A percentile compares a stretch with the other conserved stretches of the same genome.
Evolutionary conservation across 2,797 vertebrate species (phyloP).

Genomic region (Prunella strophiata): DNA sequence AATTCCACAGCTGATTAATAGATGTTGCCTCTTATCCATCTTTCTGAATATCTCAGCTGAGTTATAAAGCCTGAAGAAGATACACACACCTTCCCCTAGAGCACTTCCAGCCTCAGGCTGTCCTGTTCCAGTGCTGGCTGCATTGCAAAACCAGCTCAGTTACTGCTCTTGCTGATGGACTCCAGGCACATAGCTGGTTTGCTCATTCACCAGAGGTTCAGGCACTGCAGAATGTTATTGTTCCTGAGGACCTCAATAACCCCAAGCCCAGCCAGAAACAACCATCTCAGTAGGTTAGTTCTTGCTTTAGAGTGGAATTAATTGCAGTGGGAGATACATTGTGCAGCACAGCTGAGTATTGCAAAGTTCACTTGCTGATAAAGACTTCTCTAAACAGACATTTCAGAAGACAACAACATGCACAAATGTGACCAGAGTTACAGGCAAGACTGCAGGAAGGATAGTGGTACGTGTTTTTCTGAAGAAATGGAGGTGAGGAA

Average conservation of each 20-base stretch:
- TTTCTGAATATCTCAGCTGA: neutral
- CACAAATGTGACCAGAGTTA: neutral
- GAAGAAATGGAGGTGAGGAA: neutral
- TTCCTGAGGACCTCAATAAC: neutral
- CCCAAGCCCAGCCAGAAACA: neutral
- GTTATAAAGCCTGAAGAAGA: neutral
- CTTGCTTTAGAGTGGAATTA: neutral
- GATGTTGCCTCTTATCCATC: constrained; percentile 13
- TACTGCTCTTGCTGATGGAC: neutral
- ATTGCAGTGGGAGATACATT: neutral
- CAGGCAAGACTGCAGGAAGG: neutral
- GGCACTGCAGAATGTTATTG: neutral
- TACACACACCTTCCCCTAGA: neutral
- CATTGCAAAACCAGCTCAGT: neutral
- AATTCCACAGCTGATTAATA: neutral
- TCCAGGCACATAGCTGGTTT: neutral
- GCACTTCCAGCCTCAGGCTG: neutral
- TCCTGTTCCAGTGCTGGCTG: neutral
- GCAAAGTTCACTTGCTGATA: neutral
- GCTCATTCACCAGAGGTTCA: neutral
- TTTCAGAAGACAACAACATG: neutral
- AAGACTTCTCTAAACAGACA: neutral
- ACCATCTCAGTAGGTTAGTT: neutral
- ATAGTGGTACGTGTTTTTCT: neutral
- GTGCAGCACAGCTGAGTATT: neutral